Conservation (phyloP, 2,113 vertebrate genomes). For the Vidua chalybeata region DNA sequence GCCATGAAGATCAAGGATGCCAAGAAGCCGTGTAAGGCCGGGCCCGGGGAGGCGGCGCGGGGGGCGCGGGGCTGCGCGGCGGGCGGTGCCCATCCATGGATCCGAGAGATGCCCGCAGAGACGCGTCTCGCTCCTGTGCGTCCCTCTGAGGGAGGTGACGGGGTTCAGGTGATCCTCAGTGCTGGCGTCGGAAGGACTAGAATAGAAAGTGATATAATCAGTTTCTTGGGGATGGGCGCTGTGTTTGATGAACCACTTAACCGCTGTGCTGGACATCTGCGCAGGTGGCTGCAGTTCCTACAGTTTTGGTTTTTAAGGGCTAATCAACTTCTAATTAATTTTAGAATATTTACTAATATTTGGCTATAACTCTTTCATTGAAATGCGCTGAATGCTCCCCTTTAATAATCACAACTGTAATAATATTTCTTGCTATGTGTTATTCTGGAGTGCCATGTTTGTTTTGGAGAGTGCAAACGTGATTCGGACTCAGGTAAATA, state of each 20-base stretch:
- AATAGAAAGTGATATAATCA: rapidly evolving
- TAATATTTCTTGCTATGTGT: neutral
- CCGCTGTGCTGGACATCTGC: neutral
- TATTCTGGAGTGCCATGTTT: neutral
- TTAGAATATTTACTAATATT: neutral
- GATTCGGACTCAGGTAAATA: neutral
- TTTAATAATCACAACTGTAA: neutral
- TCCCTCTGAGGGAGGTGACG: neutral
- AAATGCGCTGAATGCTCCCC: rapidly evolving
- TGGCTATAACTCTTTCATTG: neutral
- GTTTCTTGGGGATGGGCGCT: neutral
- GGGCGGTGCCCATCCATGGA: neutral
- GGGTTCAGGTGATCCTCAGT: neutral
- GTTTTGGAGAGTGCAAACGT: neutral
- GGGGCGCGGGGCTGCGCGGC: neutral
- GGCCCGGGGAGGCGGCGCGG: neutral
- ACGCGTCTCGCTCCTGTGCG: too few species aligned
- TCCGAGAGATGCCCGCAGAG: neutral
- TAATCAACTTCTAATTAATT: neutral
- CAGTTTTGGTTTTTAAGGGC: neutral
- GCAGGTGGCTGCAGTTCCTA: neutral
- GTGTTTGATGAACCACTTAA: neutral
- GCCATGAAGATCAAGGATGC: constrained; percentile 85
- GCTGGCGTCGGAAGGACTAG: neutral
- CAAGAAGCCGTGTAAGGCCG: constrained; percentile 81